Evolutionary conservation across 2,888 invertebrate genomes (phyloP).

Genomic region (Agrilus cyanescens): DNA sequence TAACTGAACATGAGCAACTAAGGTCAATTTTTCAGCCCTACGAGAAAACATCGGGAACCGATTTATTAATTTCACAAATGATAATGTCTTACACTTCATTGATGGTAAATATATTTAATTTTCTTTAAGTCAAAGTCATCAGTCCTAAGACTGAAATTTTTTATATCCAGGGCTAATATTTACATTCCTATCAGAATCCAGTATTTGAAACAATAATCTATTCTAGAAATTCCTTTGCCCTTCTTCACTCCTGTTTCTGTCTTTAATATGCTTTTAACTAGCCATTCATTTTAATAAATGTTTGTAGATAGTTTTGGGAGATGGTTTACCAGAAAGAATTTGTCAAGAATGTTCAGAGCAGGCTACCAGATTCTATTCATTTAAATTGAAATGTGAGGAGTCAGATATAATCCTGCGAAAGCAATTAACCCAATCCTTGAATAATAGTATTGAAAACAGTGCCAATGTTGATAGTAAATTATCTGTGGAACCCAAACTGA

Average conservation of each 20-base stretch:
- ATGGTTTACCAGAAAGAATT: conserved; percentile 48
- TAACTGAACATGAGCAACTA: conserved; percentile 29
- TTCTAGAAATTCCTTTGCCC: too few species aligned
- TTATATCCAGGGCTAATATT: too few species aligned
- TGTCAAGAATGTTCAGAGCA: conserved; percentile 43
- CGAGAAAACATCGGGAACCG: conserved; percentile 23
- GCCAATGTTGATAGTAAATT: too few species aligned
- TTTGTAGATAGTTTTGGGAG: conserved; percentile 35
- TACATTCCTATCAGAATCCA: too few species aligned
- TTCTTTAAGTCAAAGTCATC: too few species aligned
- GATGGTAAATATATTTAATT: conserved; percentile 25
- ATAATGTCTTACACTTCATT: conserved; percentile 31
- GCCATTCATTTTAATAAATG: conserved; percentile 2
- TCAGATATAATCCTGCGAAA: conserved; percentile 33
- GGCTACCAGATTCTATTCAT: conserved; percentile 39
- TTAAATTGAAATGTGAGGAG: conserved; percentile 37
- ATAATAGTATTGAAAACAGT: conserved; percentile 7
- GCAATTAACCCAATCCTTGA: conserved; percentile 20
- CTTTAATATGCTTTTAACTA: background rate
- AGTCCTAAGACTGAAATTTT: too few species aligned
- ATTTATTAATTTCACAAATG: conserved; percentile 33
- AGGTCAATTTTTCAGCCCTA: conserved; percentile 30
- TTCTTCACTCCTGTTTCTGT: too few species aligned
- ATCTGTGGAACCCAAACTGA: too few species aligned
- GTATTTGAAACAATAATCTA: conserved; percentile 2